Evolutionary conservation across 2,888 invertebrate species (phyloP).

Genomic region (Siphlonurus alternatus): DNA sequence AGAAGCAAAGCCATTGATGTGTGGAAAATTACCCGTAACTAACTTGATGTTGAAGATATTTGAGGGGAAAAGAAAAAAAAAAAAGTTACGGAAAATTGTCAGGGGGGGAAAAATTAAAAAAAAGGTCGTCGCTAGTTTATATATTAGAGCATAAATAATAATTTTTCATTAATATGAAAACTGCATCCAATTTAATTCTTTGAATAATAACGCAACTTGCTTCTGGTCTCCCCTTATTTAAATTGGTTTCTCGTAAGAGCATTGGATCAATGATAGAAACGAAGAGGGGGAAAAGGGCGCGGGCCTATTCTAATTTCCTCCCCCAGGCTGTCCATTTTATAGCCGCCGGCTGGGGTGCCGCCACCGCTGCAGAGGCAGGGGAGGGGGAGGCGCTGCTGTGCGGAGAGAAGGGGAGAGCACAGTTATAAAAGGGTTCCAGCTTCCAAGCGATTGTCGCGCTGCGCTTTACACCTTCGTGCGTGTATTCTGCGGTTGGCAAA

Average conservation of each 20-base stretch:
- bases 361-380: not conserved
- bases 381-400: not conserved
- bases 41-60: too few species aligned
- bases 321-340: slow-evolving; percentile 1
- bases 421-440: not conserved
- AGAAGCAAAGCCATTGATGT: too few species aligned
- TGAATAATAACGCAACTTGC: not conserved
- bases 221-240: not conserved
- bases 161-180: too few species aligned
- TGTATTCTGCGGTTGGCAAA: too few species aligned
- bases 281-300: not conserved
- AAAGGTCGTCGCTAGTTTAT: too few species aligned
- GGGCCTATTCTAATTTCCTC: slow-evolving; percentile 2
- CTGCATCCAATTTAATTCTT: not conserved
- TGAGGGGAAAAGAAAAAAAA: too few species aligned
- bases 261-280: not conserved
- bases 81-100: too few species aligned
- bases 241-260: not conserved
- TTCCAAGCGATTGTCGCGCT: not conserved
- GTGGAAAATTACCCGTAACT: too few species aligned
- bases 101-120: too few species aligned
- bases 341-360: not conserved
- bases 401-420: not conserved
- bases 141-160: too few species aligned
- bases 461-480: too few species aligned